These are phyloP conservation scores for Acleris literana DNA, from an alignment of 2,888 invertebrate species.

Conservation along the genomic window DNA sequence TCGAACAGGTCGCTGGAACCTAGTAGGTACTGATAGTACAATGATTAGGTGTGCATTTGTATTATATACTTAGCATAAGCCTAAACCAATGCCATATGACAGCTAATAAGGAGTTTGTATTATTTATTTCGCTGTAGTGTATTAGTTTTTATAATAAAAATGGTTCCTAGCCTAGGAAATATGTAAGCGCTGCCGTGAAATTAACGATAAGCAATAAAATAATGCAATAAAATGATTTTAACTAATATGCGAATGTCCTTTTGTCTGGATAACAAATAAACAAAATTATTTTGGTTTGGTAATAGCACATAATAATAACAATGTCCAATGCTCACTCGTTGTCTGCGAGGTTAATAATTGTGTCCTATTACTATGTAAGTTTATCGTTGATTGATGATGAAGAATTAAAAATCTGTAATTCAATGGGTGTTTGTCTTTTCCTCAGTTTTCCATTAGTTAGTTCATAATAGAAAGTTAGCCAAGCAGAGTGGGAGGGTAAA, in stretches of 20 bases:
- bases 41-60: conserved; percentile 28
- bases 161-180: conserved; percentile 32
- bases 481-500: too few species aligned
- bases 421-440: conserved; percentile 8
- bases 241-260: conserved; percentile 7
- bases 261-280: not conserved
- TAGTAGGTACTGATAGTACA: conserved; percentile 13
- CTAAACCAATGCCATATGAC: conserved; percentile 17
- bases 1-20: conserved; percentile 1
- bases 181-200: conserved; percentile 12
- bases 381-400: conserved; percentile 18
- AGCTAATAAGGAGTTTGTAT: conserved; percentile 17
- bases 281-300: too few species aligned
- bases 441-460: too few species aligned
- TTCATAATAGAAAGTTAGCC: too few species aligned
- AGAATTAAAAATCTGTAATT: conserved; percentile 26
- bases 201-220: conserved; percentile 28
- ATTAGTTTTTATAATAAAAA: conserved; percentile 18
- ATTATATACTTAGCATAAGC: conserved; percentile 10
- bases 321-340: conserved; percentile 23
- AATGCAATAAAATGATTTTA: conserved; percentile 19
- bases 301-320: not conserved
- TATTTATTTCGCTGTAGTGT: conserved; percentile 27
- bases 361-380: conserved; percentile 35
- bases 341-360: conserved; percentile 25